Evolutionary conservation across 2,888 invertebrate genomes (phyloP).

Genomic region (Ophion ellenae): DNA sequence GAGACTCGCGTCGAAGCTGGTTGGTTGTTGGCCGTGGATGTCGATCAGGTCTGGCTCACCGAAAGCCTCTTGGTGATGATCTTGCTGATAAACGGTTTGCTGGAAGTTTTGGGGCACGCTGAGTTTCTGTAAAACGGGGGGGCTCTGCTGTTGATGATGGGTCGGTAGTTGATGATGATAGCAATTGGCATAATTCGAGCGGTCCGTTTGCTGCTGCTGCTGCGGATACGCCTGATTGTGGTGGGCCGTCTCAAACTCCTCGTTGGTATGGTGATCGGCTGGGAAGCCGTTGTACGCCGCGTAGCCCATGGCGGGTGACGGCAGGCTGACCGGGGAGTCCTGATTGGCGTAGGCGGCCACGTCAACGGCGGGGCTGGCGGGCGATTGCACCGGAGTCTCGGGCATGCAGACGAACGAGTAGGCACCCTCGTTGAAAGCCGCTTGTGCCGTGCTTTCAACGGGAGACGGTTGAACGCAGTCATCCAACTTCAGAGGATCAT

Average conservation of each 20-base stretch:
- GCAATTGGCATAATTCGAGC: background rate
- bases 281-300: constrained; percentile 13
- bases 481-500: constrained; percentile 32
- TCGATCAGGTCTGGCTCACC: constrained; percentile 28
- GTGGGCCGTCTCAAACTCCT: constrained; percentile 26
- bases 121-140: constrained; percentile 19
- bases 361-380: constrained; percentile 24
- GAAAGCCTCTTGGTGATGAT: background rate
- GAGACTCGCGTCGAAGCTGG: constrained; percentile 55
- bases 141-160: constrained; percentile 10
- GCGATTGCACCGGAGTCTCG: constrained; percentile 21
- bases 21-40: constrained; percentile 9
- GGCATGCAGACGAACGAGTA: background rate
- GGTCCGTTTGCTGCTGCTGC: constrained; percentile 23
- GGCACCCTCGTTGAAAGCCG: background rate
- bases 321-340: constrained; percentile 26
- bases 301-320: constrained; percentile 26
- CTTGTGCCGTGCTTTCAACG: background rate
- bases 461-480: constrained; percentile 36
- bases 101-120: constrained; percentile 6
- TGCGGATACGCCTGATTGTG: constrained; percentile 19
- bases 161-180: constrained; percentile 27
- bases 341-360: constrained; percentile 26
- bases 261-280: constrained; percentile 6
- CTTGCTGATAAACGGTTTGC: constrained; percentile 5